phyloP scores from a whole-genome alignment of 64 coral and sea anemone genomes.

The Montipora sp. region DNA sequence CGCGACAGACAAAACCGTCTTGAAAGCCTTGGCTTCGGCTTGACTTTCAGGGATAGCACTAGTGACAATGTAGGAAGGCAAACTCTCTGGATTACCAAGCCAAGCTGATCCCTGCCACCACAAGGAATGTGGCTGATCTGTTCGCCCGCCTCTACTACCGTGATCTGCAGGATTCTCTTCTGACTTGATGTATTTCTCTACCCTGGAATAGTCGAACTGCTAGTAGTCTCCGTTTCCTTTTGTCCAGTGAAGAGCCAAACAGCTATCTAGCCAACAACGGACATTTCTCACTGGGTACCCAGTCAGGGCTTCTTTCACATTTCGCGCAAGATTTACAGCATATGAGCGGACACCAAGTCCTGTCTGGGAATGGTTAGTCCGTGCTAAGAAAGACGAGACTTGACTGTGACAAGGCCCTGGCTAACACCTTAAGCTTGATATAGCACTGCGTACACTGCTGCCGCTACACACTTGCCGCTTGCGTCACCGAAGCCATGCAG shows the following conservation, averaged over 20 bases:
- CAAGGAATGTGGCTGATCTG: slow-evolving; percentile 8
- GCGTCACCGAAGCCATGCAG: background rate
- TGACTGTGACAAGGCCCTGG: background rate
- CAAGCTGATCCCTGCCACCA: slow-evolving; percentile 41
- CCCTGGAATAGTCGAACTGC: background rate
- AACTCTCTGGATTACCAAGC: slow-evolving; percentile 31
- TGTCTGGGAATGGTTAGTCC: background rate
- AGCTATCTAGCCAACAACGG: slow-evolving; percentile 30
- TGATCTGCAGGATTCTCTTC: slow-evolving; percentile 28
- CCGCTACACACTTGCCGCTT: background rate
- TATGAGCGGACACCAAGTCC: background rate
- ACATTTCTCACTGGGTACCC: background rate
- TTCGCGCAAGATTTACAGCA: background rate
- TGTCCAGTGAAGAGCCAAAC: background rate
- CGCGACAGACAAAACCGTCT: slow-evolving; percentile 42
- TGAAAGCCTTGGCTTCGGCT: slow-evolving; percentile 46
- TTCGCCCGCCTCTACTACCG: slow-evolving; percentile 17
- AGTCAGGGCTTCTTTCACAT: background rate
- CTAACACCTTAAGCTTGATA: background rate
- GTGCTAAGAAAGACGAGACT: background rate
- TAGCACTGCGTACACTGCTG: background rate
- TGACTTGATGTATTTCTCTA: too few species aligned
- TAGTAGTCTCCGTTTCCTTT: background rate
- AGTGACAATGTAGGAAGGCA: slow-evolving; percentile 31
- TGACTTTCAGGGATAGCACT: slow-evolving; percentile 20